These are phyloP conservation scores for Drosophila eohydei DNA, from an alignment of 2,888 invertebrate genomes.

Conservation along the genomic window DNA sequence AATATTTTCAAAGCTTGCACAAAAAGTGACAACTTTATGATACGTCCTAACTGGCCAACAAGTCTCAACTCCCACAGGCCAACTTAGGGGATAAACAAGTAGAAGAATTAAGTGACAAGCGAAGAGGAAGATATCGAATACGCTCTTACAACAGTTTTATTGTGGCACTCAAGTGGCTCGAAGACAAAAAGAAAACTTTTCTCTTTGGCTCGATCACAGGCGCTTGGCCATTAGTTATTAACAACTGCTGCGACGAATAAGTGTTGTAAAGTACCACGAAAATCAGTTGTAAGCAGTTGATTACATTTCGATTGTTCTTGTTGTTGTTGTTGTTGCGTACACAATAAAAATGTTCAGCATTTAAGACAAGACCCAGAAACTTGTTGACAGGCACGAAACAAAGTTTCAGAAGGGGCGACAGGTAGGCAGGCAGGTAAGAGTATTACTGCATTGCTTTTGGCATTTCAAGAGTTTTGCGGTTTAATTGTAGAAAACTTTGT, in stretches of 20 bases:
- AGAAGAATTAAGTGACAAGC: constrained; percentile 2
- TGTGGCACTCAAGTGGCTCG: constrained; percentile 36
- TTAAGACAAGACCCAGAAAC: constrained; percentile 28
- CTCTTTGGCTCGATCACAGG: constrained; percentile 20
- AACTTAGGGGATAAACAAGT: constrained; percentile 11
- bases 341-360: constrained; percentile 36
- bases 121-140: constrained; percentile 2
- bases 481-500: constrained; percentile 47
- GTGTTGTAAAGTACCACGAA: constrained; percentile 26
- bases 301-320: constrained; percentile 19
- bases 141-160: constrained; percentile 41
- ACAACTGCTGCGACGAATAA: constrained; percentile 30
- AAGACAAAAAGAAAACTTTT: constrained; percentile 27
- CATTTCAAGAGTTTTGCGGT: constrained; percentile 37
- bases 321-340: constrained; percentile 17
- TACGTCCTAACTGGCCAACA: constrained; percentile 3
- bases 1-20: constrained; percentile 6
- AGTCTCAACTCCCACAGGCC: constrained; percentile 8
- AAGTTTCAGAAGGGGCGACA: constrained; percentile 14
- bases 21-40: constrained; percentile 48
- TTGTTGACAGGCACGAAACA: constrained; percentile 37
- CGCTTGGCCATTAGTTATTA: constrained; percentile 41
- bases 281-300: constrained; percentile 25
- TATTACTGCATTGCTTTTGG: constrained; percentile 31
- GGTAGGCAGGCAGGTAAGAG: not conserved